phyloP scores from a whole-genome alignment of 2,888 invertebrate genomes.

The Limnephilus marmoratus region DNA sequence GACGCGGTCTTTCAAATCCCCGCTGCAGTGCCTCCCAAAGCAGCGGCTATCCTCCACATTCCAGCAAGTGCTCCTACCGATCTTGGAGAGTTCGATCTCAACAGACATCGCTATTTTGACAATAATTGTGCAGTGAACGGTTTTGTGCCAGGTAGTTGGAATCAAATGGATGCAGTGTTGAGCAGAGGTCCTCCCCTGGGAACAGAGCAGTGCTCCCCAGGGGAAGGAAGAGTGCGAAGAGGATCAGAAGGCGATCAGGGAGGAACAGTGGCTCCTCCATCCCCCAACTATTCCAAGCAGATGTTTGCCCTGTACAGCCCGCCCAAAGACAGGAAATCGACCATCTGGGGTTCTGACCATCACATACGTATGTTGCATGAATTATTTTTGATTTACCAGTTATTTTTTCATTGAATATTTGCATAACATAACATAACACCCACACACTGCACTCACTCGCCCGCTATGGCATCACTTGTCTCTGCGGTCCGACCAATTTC shows the following conservation, averaged over 20 bases:
- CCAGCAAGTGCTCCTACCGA: slow-evolving; percentile 68
- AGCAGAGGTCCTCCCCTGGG: slow-evolving; percentile 63
- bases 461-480: background rate
- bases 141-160: slow-evolving; percentile 67
- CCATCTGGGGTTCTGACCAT: slow-evolving; percentile 69
- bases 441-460: background rate
- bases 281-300: slow-evolving; percentile 51
- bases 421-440: background rate
- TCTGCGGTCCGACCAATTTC: background rate
- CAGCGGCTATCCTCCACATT: slow-evolving; percentile 80
- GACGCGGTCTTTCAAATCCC: slow-evolving; percentile 72
- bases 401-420: background rate
- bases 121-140: slow-evolving; percentile 32
- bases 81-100: slow-evolving; percentile 30
- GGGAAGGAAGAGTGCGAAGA: slow-evolving; percentile 71
- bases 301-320: slow-evolving; percentile 76
- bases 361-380: slow-evolving; percentile 71
- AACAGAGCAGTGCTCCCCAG: slow-evolving; percentile 40
- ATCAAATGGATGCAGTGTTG: slow-evolving; percentile 65
- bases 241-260: slow-evolving; percentile 75
- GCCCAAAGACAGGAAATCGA: slow-evolving; percentile 73
- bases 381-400: background rate
- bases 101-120: slow-evolving; percentile 53
- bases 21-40: slow-evolving; percentile 79
- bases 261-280: slow-evolving; percentile 17